Conservation (phyloP, 2,888 invertebrate species). For the Eremobia ochroleuca region DNA sequence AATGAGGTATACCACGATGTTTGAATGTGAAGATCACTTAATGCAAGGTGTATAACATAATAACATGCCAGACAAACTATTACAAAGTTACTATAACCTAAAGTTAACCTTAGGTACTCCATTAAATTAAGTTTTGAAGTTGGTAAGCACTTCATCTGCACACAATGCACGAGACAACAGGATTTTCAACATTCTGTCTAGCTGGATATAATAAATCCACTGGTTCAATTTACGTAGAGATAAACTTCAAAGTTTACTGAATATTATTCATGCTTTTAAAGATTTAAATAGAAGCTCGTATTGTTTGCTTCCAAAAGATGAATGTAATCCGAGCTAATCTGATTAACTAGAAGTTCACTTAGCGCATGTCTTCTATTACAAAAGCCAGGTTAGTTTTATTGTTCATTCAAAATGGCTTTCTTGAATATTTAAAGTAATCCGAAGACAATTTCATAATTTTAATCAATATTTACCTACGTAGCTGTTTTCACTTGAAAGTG, state of each 20-base stretch:
- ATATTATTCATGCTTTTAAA: conserved; percentile 32
- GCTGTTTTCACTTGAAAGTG: background rate
- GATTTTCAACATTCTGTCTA: conserved; percentile 13
- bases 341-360: conserved; percentile 33
- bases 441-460: background rate
- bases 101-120: too few relatives aligned
- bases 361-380: conserved; percentile 30
- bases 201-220: conserved; percentile 16
- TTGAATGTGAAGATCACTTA: background rate
- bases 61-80: too few relatives aligned
- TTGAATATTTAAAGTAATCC: background rate
- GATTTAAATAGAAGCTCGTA: conserved; percentile 21
- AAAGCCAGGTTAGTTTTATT: conserved; percentile 27
- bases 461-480: background rate
- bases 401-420: conserved; percentile 10
- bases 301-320: conserved; percentile 44
- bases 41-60: background rate
- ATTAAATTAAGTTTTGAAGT: conserved; percentile 23
- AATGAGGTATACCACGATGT: background rate
- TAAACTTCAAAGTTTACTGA: conserved; percentile 26
- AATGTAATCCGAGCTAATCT: conserved; percentile 27
- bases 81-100: too few relatives aligned
- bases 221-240: conserved; percentile 21
- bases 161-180: conserved; percentile 20
- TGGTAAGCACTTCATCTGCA: conserved; percentile 20